These are phyloP conservation scores for Drosophila subquinaria DNA, from an alignment of 2,888 invertebrate genomes.

Conservation along the genomic window DNA sequence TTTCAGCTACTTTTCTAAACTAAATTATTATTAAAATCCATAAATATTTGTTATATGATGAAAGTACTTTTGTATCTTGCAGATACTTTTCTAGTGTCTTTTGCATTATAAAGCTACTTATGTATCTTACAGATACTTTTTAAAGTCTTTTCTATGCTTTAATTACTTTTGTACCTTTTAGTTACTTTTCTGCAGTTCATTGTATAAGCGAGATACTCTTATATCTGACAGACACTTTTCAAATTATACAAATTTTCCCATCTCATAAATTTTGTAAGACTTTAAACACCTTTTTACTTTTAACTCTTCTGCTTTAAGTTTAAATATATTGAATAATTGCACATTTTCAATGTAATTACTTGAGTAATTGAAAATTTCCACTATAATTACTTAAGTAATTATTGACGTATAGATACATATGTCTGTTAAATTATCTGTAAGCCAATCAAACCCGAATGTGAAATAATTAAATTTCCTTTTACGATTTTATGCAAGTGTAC, in stretches of 20 bases:
- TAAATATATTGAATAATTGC: neutral
- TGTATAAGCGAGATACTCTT: too few species aligned
- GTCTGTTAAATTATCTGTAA: neutral
- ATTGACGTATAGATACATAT: neutral
- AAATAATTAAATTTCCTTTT: conserved; percentile 7
- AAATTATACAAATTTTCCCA: too few species aligned
- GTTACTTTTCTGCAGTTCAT: too few species aligned
- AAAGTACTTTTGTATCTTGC: neutral
- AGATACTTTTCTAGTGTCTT: neutral
- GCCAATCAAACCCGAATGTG: neutral
- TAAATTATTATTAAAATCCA: too few species aligned
- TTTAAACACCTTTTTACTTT: too few species aligned
- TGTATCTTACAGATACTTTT: neutral
- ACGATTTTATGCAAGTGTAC: conserved; percentile 8
- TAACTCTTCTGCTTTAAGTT: too few species aligned
- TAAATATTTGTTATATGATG: too few species aligned
- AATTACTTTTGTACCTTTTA: neutral
- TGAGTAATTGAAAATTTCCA: neutral
- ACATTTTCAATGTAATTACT: neutral
- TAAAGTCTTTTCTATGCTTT: neutral
- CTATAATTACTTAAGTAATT: neutral
- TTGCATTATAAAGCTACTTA: neutral
- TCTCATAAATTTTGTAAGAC: too few species aligned
- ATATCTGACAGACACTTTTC: too few species aligned
- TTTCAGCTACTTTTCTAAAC: neutral